These are phyloP conservation scores for Rousettus madagascariensis DNA, from an alignment of 2,797 vertebrate species.

Conservation along the genomic window DNA sequence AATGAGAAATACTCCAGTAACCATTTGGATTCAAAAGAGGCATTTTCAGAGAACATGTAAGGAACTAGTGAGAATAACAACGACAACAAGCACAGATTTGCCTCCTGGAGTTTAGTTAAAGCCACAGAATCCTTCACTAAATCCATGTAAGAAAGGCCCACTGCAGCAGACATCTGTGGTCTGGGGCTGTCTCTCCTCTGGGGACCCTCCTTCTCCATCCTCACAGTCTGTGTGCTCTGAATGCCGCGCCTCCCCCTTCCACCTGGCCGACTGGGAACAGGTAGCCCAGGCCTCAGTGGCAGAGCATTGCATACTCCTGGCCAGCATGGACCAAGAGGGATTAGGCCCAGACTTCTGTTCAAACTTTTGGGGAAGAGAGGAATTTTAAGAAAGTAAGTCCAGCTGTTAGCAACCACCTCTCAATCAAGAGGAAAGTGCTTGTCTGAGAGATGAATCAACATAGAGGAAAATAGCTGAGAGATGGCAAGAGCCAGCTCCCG, in stretches of 20 bases:
- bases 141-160: neutral
- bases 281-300: neutral
- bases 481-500: neutral
- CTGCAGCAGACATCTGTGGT: neutral
- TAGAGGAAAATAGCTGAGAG: neutral
- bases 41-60: slow-evolving; percentile 5
- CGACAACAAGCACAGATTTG: neutral
- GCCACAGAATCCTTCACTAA: neutral
- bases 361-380: neutral
- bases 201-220: neutral
- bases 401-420: neutral
- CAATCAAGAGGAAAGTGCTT: neutral
- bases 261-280: neutral
- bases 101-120: neutral
- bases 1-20: slow-evolving; percentile 54
- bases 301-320: neutral
- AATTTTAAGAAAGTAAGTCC: neutral
- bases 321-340: neutral
- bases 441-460: neutral
- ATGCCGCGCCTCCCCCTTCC: neutral
- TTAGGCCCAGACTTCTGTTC: neutral
- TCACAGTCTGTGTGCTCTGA: neutral
- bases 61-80: neutral
- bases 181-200: neutral
- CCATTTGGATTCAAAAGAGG: slow-evolving; percentile 18